Conservation (phyloP, 2,888 invertebrate genomes). For the Tenthredo mesomela region DNA sequence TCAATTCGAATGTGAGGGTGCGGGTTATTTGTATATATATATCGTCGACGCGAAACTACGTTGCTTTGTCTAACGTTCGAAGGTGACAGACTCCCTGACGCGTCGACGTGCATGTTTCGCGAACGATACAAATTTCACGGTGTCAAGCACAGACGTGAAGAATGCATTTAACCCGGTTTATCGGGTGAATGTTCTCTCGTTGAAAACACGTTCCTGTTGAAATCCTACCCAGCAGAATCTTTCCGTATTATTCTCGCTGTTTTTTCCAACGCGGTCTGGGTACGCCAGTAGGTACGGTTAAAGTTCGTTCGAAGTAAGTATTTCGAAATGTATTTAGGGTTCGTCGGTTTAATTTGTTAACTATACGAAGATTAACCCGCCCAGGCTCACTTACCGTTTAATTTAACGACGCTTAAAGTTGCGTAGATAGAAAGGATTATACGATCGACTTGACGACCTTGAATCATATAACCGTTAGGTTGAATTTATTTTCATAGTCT, state of each 20-base stretch:
- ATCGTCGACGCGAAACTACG: neutral
- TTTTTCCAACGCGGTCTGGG: neutral
- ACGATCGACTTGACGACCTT: slow-evolving; percentile 19
- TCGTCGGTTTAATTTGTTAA: neutral
- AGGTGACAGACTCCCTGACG: neutral
- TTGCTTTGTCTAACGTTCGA: neutral
- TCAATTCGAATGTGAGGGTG: neutral
- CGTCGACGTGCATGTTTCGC: neutral
- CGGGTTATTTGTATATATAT: neutral
- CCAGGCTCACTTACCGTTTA: neutral
- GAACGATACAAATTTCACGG: slow-evolving; percentile 18
- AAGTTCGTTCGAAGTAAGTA: neutral
- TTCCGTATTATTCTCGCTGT: neutral
- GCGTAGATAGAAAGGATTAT: slow-evolving; percentile 10
- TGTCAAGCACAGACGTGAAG: slow-evolving; percentile 18
- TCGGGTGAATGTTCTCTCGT: neutral
- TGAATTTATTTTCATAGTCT: neutral
- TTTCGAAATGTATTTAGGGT: neutral
- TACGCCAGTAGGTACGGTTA: neutral
- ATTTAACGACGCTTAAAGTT: slow-evolving; percentile 30
- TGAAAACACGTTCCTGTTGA: neutral
- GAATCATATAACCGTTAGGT: neutral
- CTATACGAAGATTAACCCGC: neutral
- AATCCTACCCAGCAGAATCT: neutral
- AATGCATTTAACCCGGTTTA: slow-evolving; percentile 3